Conservation (phyloP, 64 coral and sea anemone genomes). For the Pocillopora damicornis region DNA sequence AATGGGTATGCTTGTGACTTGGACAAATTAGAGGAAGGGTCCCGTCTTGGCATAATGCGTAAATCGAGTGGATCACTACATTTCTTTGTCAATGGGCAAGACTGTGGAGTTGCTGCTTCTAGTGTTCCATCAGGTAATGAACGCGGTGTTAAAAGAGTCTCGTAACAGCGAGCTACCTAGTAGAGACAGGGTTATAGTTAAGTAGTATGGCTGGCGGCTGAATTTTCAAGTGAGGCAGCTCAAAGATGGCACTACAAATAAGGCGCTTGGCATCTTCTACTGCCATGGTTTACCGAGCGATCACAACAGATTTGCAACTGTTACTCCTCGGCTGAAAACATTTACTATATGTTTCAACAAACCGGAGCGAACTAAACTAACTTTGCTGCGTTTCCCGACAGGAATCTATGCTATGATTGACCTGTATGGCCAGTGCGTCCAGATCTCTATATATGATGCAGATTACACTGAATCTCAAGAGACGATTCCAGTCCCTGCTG, state of each 20-base stretch:
- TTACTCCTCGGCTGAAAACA: no score
- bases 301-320: no score
- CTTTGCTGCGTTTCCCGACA: conserved; percentile 18
- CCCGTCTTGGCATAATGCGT: conserved; percentile 78
- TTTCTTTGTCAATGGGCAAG: conserved; percentile 83
- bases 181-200: no score
- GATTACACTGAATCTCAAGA: conserved; percentile 55
- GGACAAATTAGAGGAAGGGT: conserved; percentile 69
- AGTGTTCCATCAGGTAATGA: conserved; percentile 72
- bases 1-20: conserved; percentile 93
- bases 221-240: no score
- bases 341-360: not conserved
- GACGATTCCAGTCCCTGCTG: conserved; percentile 12
- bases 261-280: no score
- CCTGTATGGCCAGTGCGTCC: conserved; percentile 93
- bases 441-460: conserved; percentile 72
- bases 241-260: no score
- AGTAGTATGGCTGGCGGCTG: no score
- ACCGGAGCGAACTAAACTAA: not conserved
- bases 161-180: no score
- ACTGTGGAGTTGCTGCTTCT: conserved; percentile 70
- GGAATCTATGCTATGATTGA: conserved; percentile 92
- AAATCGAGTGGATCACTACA: conserved; percentile 81
- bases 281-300: no score
- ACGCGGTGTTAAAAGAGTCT: not conserved